Evolutionary conservation across 2,113 vertebrate genomes (phyloP), one percentile per base, ranked within the genome.

Genomic region (Ia io): DNA sequence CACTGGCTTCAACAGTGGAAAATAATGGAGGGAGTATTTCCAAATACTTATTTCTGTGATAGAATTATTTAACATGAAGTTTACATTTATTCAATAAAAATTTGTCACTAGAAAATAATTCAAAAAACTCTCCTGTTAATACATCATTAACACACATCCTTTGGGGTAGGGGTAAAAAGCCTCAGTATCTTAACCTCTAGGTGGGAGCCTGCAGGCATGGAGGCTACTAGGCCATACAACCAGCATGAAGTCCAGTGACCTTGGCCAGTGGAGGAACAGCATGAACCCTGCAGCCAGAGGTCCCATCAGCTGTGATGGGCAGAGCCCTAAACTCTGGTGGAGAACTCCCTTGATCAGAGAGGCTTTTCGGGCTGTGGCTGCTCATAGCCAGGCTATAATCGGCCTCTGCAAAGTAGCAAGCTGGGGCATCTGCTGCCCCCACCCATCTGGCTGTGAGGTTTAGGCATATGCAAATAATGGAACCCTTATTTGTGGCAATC

Each of bases 401-500:
- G 92, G 80, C 17, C 65, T 96, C 79, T 91, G 85, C 61, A 77
- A 94, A 96, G 89, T 59, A 82, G 90, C 84, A 79, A 53, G 82
- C 73, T 61, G 3, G 7, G 53, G 61, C 47, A 49, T 96, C 79
- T 94, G 67, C 86, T 73, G 49, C 17, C 82, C 61, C 53, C 13
- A 90, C 53, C 83, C 90, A 85, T 94, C 67, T 88, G 89, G 20
- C 40, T 88, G 22, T 79, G 82, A 94, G 78, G 61, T 96, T 92
- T 94, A 89, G 4, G 12, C 79, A 91, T 80, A 89, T 78, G 89
- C 63, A 93, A 88, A 84, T 91, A 83, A 94, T 73, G 74, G 89
- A 95, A 83, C 65, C 47, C 83, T 93, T 93, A 91, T 86, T 96
- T 74, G 86, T 93, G 83, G 51, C 86, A 94, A 47, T 96, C 73